These are phyloP conservation scores for Apteryx mantelli DNA, from an alignment of 2,113 vertebrate genomes.

Conservation along the genomic window DNA sequence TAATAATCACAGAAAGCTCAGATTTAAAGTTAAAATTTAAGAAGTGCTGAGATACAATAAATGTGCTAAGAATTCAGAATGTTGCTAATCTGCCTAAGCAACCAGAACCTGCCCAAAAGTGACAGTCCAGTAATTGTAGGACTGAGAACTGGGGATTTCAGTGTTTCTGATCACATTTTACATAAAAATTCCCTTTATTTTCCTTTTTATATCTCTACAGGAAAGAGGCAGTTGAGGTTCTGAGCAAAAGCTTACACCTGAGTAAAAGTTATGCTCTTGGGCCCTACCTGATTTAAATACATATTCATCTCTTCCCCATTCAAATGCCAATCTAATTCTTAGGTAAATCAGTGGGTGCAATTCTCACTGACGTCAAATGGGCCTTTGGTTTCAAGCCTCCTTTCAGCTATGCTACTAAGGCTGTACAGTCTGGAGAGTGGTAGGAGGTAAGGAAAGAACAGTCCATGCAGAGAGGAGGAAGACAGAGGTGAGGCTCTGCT, in stretches of 20 bases:
- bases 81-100: neutral
- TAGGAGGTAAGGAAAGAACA: neutral
- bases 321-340: neutral
- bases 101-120: neutral
- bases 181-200: neutral
- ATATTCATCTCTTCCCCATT: neutral
- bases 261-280: neutral
- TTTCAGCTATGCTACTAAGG: fast-evolving
- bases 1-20: neutral
- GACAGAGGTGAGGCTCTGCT: neutral
- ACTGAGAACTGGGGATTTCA: neutral
- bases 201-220: neutral
- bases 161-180: neutral
- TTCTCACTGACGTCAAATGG: neutral
- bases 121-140: fast-evolving
- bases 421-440: neutral
- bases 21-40: neutral
- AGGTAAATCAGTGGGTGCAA: neutral
- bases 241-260: neutral
- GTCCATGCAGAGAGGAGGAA: neutral
- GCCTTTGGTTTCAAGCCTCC: neutral
- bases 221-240: neutral
- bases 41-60: neutral
- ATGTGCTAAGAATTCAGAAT: neutral
- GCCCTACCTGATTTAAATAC: neutral